These are phyloP conservation scores for Pseudomyrmex sp. DNA, from an alignment of 1,140 invertebrate species.

Conservation along the genomic window DNA sequence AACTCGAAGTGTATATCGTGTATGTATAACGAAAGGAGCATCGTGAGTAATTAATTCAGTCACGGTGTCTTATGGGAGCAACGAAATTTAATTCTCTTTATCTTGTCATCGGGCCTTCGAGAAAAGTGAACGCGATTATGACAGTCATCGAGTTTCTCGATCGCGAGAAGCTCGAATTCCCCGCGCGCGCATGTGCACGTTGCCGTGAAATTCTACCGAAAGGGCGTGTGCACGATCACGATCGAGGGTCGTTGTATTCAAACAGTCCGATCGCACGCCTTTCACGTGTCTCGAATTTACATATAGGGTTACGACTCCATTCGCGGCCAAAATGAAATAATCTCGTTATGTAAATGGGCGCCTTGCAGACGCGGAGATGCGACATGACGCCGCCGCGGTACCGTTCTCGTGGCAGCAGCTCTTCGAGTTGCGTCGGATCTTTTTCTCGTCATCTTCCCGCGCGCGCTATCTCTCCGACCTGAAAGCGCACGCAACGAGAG, in stretches of 20 bases:
- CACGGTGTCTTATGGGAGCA: conserved; percentile 15
- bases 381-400: neutral
- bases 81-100: conserved; percentile 38
- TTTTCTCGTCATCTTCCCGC: conserved; percentile 14
- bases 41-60: conserved; percentile 37
- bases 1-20: neutral
- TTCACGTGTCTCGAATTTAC: conserved; percentile 71
- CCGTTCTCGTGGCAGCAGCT: neutral
- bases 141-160: conserved; percentile 69
- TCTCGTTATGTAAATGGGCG: conserved; percentile 78
- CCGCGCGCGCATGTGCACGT: neutral
- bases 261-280: conserved; percentile 70
- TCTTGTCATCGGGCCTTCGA: conserved; percentile 42
- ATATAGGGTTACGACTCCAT: conserved; percentile 71
- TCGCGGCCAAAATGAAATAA: conserved; percentile 73
- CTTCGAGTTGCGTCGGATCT: conserved; percentile 1
- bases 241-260: conserved; percentile 68
- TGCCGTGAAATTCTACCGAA: conserved; percentile 36
- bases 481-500: neutral
- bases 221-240: conserved; percentile 58
- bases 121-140: conserved; percentile 60
- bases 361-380: conserved; percentile 23
- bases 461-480: neutral
- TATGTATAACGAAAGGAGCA: neutral
- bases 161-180: conserved; percentile 18